Evolutionary conservation across 2,888 invertebrate species (phyloP).

Genomic region (Xestia c-nigrum): DNA sequence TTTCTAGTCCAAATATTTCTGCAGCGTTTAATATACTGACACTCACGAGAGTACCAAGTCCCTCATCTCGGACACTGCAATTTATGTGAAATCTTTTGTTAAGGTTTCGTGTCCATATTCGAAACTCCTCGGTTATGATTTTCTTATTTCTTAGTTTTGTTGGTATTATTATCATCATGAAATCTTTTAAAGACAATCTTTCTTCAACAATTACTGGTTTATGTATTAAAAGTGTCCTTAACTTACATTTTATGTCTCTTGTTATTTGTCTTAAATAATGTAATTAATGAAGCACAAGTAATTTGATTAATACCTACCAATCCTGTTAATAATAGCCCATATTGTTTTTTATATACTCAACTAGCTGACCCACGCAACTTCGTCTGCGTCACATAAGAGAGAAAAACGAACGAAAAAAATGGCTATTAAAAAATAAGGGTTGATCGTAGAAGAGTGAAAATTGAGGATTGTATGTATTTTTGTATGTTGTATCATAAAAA

Average conservation of each 20-base stretch:
- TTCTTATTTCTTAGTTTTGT: constrained; percentile 34
- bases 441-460: too few species aligned
- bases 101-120: constrained; percentile 62
- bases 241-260: neutral
- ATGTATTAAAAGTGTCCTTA: neutral
- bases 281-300: too few species aligned
- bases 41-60: constrained; percentile 44
- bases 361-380: too few species aligned
- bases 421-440: too few species aligned
- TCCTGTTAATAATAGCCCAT: too few species aligned
- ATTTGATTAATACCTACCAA: too few species aligned
- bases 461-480: too few species aligned
- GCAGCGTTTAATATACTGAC: constrained; percentile 38
- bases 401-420: too few species aligned
- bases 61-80: constrained; percentile 72
- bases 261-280: neutral
- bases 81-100: constrained; percentile 77
- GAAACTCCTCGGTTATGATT: constrained; percentile 55
- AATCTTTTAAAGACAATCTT: too few species aligned
- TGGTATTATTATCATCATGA: neutral
- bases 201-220: neutral
- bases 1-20: neutral
- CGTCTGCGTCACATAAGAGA: too few species aligned
- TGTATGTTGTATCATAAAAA: too few species aligned
- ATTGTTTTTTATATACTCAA: too few species aligned